Percentiles rank a stretch among this genome's conserved stretches.
phyloP scores from a whole-genome alignment of 2,888 invertebrate species.

The Panopea generosa region DNA sequence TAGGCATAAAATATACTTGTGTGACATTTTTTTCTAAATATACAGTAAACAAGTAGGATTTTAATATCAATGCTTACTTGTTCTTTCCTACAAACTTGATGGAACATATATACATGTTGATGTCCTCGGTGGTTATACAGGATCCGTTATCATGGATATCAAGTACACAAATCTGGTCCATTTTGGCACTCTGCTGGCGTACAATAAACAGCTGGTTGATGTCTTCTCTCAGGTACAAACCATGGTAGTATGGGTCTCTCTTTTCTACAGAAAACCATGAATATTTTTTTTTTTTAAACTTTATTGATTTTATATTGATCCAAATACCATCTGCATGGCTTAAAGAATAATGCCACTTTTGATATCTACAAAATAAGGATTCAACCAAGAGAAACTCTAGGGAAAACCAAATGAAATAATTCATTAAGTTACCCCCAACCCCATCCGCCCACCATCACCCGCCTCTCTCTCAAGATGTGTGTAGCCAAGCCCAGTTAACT shows the following conservation, averaged over 20 bases:
- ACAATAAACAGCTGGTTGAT: conserved; percentile 56
- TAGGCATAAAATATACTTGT: too few species aligned
- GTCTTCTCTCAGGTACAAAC: conserved; percentile 45
- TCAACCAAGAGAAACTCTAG: too few species aligned
- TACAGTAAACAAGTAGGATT: too few species aligned
- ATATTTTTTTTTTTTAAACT: not conserved
- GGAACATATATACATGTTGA: conserved; percentile 45
- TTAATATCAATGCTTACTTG: conserved; percentile 58
- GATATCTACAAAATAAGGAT: too few species aligned
- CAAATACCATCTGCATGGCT: not conserved
- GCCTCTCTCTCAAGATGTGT: too few species aligned
- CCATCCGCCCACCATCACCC: too few species aligned
- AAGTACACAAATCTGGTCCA: conserved; percentile 53
- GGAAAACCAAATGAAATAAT: too few species aligned
- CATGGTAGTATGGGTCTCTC: conserved; percentile 10
- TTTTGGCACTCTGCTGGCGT: conserved; percentile 26
- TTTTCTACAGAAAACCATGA: conserved; percentile 16
- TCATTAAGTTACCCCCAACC: too few species aligned
- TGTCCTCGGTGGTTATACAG: conserved; percentile 42
- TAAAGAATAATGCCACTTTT: not conserved
- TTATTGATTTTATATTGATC: too few species aligned
- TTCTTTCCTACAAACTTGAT: conserved; percentile 45
- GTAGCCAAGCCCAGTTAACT: too few species aligned
- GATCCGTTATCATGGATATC: conserved; percentile 62
- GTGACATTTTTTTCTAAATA: too few species aligned